A percentile compares a stretch with the other conserved stretches of the same genome.
Evolutionary conservation across 2,888 invertebrate genomes (phyloP).

Genomic region (Octonoba sinensis): DNA sequence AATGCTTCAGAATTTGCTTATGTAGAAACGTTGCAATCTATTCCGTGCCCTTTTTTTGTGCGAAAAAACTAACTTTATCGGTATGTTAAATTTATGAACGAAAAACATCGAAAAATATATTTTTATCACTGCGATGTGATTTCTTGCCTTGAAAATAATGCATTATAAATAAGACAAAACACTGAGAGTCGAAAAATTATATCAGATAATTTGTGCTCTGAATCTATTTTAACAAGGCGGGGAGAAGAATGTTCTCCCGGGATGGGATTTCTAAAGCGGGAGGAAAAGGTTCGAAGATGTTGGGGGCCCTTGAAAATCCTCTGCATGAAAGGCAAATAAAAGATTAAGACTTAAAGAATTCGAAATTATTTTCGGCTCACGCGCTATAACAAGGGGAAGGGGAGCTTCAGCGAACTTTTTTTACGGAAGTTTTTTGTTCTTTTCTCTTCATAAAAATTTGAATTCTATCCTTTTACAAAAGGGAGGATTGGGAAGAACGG

Average conservation of each 20-base stretch:
- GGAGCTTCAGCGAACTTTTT: not conserved
- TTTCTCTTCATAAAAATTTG: constrained; percentile 9
- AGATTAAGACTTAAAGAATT: constrained; percentile 59
- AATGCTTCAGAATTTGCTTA: too few relatives aligned
- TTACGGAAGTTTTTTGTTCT: not conserved
- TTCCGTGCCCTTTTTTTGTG: too few relatives aligned
- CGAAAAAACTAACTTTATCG: too few relatives aligned
- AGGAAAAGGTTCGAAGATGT: too few relatives aligned
- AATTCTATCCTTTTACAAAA: constrained; percentile 38
- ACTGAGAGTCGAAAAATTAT: too few relatives aligned
- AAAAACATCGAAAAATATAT: too few relatives aligned
- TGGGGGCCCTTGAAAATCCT: not conserved
- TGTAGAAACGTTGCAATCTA: too few relatives aligned
- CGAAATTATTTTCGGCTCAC: constrained; percentile 54
- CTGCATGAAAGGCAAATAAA: constrained; percentile 53
- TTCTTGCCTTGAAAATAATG: too few relatives aligned
- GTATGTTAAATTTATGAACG: too few relatives aligned
- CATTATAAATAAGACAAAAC: too few relatives aligned
- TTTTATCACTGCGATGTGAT: too few relatives aligned
- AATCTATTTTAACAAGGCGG: constrained; percentile 57
- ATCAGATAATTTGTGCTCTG: not conserved
- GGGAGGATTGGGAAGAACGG: constrained; percentile 8
- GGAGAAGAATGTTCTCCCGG: not conserved
- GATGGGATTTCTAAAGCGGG: too few relatives aligned
- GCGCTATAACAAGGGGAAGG: constrained; percentile 46